Percentiles rank a stretch among this genome's conserved stretches.
These are phyloP conservation scores for Perccottus glenii DNA, from an alignment of 2,113 vertebrate species.

Conservation along the genomic window DNA sequence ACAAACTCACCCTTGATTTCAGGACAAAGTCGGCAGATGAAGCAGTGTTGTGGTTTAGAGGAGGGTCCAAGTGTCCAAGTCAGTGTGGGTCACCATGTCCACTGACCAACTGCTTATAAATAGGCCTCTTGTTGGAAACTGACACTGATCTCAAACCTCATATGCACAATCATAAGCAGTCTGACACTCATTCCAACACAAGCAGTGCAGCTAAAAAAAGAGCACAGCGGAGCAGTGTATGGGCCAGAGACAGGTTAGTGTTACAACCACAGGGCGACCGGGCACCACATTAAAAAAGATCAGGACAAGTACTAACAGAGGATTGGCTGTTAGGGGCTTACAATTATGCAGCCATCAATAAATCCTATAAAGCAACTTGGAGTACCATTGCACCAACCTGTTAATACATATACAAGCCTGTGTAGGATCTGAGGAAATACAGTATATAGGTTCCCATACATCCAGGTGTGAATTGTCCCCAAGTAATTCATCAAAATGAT, in stretches of 20 bases:
- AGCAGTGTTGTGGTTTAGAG: conserved; percentile 3
- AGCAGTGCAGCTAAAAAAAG: conserved; percentile 50
- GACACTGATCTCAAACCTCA: conserved; percentile 48
- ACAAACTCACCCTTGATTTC: conserved; percentile 2
- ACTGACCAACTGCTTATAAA: conserved; percentile 64
- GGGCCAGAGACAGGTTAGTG: conserved; percentile 6
- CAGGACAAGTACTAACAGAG: too few relatives aligned
- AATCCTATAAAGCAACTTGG: too few relatives aligned
- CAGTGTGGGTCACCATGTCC: conserved; percentile 37
- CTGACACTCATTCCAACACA: too few relatives aligned
- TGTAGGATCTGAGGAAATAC: too few relatives aligned
- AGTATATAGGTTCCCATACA: too few relatives aligned
- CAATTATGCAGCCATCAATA: too few relatives aligned
- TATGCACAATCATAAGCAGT: conserved; percentile 23
- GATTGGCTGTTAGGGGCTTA: too few relatives aligned
- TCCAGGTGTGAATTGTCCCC: too few relatives aligned
- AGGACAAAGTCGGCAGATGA: conserved; percentile 16
- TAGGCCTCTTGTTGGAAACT: conserved; percentile 66
- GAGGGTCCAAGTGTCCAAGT: conserved; percentile 18
- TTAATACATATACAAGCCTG: too few relatives aligned
- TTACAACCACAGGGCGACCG: background rate
- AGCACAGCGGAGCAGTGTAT: background rate
- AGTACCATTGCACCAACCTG: too few relatives aligned
- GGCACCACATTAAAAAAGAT: too few relatives aligned
- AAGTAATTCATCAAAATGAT: too few relatives aligned